A percentile compares a stretch with the other conserved stretches of the same genome.
Evolutionary conservation across 2,888 invertebrate species (phyloP).

Genomic region (Argyra leucocephala): DNA sequence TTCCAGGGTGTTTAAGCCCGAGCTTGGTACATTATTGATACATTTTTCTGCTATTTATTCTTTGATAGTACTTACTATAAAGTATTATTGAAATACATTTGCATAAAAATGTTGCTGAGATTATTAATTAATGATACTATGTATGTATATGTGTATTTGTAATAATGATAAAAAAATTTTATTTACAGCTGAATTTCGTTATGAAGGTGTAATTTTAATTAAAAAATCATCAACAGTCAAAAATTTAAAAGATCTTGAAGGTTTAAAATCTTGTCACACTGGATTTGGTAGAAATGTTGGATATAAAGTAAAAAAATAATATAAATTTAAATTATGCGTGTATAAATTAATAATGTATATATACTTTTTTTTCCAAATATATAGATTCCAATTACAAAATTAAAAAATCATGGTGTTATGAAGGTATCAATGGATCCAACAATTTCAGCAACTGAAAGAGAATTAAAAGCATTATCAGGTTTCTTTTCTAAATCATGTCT

Average conservation of each 20-base stretch:
- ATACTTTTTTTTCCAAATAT: slow-evolving; percentile 8
- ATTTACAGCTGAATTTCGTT: slow-evolving; percentile 62
- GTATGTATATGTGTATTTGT: no score
- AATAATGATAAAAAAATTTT: no score
- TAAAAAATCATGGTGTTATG: slow-evolving; percentile 55
- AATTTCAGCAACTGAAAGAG: slow-evolving; percentile 55
- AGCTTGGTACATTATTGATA: no score
- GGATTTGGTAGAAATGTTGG: slow-evolving; percentile 81
- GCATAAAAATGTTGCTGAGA: no score
- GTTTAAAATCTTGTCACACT: slow-evolving; percentile 76
- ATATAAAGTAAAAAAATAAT: slow-evolving; percentile 53
- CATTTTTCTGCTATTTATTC: no score
- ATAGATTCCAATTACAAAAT: slow-evolving; percentile 61
- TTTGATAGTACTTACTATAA: background rate
- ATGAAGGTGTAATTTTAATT: slow-evolving; percentile 72
- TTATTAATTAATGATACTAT: no score
- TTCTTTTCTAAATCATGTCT: slow-evolving; percentile 78
- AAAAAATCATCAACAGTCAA: slow-evolving; percentile 64
- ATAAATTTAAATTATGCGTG: background rate
- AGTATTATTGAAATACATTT: background rate
- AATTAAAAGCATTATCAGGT: slow-evolving; percentile 66
- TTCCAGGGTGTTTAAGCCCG: no score
- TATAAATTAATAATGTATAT: background rate
- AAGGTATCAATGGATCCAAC: slow-evolving; percentile 39
- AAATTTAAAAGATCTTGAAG: slow-evolving; percentile 58